Evolutionary conservation across 2,888 invertebrate species (phyloP).

Genomic region (Agonopterix arenella): DNA sequence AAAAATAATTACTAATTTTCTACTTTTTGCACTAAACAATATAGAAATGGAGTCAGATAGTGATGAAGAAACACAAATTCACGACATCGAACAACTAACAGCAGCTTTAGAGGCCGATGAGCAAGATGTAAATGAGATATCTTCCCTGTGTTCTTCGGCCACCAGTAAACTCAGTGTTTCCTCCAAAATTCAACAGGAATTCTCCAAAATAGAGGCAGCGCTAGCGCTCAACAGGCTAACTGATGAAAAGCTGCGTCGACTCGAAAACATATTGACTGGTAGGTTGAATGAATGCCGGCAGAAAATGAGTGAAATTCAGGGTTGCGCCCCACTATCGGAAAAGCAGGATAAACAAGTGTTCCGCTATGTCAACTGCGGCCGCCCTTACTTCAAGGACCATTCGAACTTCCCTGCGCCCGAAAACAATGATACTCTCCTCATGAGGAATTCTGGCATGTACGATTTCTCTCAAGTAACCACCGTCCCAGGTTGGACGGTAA

Average conservation of each 20-base stretch:
- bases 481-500: constrained; percentile 72
- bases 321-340: constrained; percentile 10
- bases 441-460: constrained; percentile 46
- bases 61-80: constrained; percentile 31
- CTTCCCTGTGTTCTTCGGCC: neutral
- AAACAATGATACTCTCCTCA: constrained; percentile 76
- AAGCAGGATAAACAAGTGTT: constrained; percentile 24
- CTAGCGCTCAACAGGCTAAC: constrained; percentile 52
- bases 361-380: constrained; percentile 58
- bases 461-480: constrained; percentile 64
- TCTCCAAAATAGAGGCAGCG: constrained; percentile 34
- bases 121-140: neutral
- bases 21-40: neutral
- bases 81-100: constrained; percentile 29
- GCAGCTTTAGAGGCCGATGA: constrained; percentile 29
- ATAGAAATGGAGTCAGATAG: constrained; percentile 20
- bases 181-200: constrained; percentile 15
- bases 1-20: no score
- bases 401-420: constrained; percentile 68
- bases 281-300: constrained; percentile 47
- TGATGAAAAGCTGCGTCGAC: constrained; percentile 40
- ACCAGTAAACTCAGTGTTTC: constrained; percentile 1
- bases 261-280: constrained; percentile 38
- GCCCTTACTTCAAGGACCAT: constrained; percentile 82
- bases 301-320: constrained; percentile 31